A percentile compares a stretch with the other conserved stretches of the same genome.
Conservation (phyloP, 2,797 vertebrate species). For the Anas flavirostris region DNA sequence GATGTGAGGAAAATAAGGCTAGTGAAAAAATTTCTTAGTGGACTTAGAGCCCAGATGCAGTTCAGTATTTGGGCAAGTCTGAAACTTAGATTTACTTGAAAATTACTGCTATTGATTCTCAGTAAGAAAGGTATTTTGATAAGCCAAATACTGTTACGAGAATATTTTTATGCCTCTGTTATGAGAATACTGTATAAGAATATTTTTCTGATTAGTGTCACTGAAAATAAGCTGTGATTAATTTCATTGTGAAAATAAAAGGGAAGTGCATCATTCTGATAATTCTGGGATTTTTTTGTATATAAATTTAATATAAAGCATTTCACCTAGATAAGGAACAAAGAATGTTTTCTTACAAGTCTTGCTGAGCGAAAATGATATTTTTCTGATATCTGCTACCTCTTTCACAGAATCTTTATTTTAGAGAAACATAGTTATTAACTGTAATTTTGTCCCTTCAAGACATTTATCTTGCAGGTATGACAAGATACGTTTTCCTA, state of each 20-base stretch:
- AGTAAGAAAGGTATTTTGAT: neutral
- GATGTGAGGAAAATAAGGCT: neutral
- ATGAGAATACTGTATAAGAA: neutral
- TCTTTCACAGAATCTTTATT: neutral
- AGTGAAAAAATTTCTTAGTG: neutral
- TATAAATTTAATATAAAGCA: neutral
- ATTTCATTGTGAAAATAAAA: conserved; percentile 20
- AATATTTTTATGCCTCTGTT: no score
- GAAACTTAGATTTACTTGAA: neutral
- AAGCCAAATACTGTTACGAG: neutral
- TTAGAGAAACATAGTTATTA: neutral
- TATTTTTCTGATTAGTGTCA: neutral
- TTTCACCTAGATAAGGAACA: neutral
- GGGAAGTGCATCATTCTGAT: neutral
- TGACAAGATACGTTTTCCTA: neutral
- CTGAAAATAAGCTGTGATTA: neutral
- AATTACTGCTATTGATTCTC: neutral
- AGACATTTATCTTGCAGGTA: neutral
- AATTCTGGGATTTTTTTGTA: neutral
- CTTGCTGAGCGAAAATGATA: neutral
- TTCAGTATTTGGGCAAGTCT: neutral
- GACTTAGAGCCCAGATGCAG: neutral
- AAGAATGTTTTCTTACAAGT: neutral
- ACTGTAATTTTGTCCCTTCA: neutral
- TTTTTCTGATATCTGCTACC: neutral